Base-by-base conservation (phyloP, 2,888 invertebrate genomes). In the Halocaridina rubra region DNA sequence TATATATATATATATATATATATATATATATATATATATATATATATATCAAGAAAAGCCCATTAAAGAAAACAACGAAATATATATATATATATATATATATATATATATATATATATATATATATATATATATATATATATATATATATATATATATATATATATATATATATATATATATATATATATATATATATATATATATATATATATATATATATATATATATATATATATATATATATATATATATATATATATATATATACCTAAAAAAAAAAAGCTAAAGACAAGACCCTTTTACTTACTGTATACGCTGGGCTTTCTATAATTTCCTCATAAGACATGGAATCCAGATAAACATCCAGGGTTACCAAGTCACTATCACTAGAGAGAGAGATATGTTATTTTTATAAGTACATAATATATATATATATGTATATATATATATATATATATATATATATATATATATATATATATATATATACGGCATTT, bases 231-330 rank as follows among this genome's bases (percentile, higher is more conserved):
- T 29, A 16, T 29, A 39, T 74, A 19, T 22, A 39, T 74, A 39
- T 39, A 39, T 74, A 39, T 39, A 39, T 39, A 39, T 39, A 39
- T 74, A 19, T 39, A 39, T 39, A 10, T 8, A 39, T 39, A 39
- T 39, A 74, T 74, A 33, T 3, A 29, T 61, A 74, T 22, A 72
- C 24, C 3, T 72, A 19, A 29, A 71, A 13, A 29, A 10, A 72
- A 7, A 29, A 33, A 32, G 5, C 1, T 29, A 72, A 19, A 72
- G 30, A 29, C 39, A 5, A 8, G 8, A 33, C 4, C 16, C 30
- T 29, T 5, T 30, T 16, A 75, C 81, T n/a, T 30, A 81, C 81
- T 29, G 81, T 81, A 30, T 81, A 81, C 10, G 81, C 75, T n/a
- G 81, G 81, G 39, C 74, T 75, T 67, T 81, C 81, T 10, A 75